Evolutionary conservation across 1,140 invertebrate genomes (phyloP).

Genomic region (Globodera ellingtonae): DNA sequence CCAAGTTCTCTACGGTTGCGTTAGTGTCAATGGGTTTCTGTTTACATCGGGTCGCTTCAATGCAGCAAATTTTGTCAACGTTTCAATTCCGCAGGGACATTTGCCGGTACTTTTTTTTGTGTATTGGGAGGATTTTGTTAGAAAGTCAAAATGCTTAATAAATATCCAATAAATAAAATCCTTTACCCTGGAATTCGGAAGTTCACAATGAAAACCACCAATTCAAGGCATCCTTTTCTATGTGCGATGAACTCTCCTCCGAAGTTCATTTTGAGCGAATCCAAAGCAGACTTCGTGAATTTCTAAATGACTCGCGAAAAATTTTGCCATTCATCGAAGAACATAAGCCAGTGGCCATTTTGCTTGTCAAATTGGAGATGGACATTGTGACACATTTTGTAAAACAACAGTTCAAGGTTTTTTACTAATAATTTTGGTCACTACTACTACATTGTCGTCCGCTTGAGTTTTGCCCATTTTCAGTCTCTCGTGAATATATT

Average conservation of each 20-base stretch:
- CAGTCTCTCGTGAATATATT: not conserved
- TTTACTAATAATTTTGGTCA: not conserved
- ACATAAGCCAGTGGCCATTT: conserved; percentile 9
- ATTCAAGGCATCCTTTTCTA: conserved; percentile 13
- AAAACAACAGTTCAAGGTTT: conserved; percentile 7
- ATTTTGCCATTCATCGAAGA: conserved; percentile 1
- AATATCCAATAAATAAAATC: too few relatives aligned
- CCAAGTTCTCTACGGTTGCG: conserved; percentile 36
- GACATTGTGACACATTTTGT: conserved; percentile 21
- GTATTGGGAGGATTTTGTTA: not conserved
- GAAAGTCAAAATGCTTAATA: too few relatives aligned
- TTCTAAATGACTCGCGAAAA: conserved; percentile 19
- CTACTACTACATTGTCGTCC: not conserved
- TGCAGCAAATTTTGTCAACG: conserved; percentile 28
- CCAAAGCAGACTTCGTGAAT: conserved; percentile 22
- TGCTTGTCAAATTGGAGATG: conserved; percentile 25
- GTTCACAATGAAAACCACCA: not conserved
- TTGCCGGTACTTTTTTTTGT: conserved; percentile 35
- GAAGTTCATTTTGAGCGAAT: conserved; percentile 26
- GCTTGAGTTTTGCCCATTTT: not conserved
- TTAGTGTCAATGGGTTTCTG: conserved; percentile 34
- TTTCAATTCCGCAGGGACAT: conserved; percentile 18
- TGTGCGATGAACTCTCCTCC: conserved; percentile 8
- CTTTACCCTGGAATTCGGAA: too few relatives aligned
- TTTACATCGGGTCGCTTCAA: conserved; percentile 28